phyloP scores from a whole-genome alignment of 2,113 vertebrate species.

The Colossoma macropomum region DNA sequence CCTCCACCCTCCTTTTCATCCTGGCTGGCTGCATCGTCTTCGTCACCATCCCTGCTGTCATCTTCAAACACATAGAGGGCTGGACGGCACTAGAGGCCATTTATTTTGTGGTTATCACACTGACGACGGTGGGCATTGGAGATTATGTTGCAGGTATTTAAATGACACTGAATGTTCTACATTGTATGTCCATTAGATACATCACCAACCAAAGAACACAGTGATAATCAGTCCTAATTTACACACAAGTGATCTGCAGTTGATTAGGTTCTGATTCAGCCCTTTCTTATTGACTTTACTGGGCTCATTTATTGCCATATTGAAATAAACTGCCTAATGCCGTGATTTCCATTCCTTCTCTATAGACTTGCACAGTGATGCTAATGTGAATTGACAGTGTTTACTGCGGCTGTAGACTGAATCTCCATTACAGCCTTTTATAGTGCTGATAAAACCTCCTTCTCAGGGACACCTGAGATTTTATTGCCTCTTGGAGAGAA shows the following conservation, averaged over 20 bases:
- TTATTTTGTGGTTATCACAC: conserved; percentile 87
- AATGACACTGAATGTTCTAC: neutral
- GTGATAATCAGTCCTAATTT: neutral
- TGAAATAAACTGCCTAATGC: neutral
- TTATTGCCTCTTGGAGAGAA: neutral
- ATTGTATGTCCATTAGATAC: neutral
- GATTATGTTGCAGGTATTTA: conserved; percentile 86
- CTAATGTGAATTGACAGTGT: neutral
- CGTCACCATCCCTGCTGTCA: conserved; percentile 81
- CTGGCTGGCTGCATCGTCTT: conserved; percentile 86
- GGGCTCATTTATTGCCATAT: neutral
- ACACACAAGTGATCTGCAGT: neutral
- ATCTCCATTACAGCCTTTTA: neutral
- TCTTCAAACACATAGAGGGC: conserved; percentile 83
- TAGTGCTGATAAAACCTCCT: neutral
- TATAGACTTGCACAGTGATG: neutral
- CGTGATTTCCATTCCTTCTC: neutral
- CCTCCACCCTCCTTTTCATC: conserved; percentile 85
- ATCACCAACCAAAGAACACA: neutral
- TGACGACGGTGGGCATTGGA: conserved; percentile 88
- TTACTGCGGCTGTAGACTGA: neutral
- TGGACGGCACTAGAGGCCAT: conserved; percentile 84
- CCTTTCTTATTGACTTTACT: neutral
- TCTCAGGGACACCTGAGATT: neutral
- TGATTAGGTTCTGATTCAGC: neutral